Conservation (phyloP, 2,888 invertebrate species). For the Metallyticus violacea region DNA sequence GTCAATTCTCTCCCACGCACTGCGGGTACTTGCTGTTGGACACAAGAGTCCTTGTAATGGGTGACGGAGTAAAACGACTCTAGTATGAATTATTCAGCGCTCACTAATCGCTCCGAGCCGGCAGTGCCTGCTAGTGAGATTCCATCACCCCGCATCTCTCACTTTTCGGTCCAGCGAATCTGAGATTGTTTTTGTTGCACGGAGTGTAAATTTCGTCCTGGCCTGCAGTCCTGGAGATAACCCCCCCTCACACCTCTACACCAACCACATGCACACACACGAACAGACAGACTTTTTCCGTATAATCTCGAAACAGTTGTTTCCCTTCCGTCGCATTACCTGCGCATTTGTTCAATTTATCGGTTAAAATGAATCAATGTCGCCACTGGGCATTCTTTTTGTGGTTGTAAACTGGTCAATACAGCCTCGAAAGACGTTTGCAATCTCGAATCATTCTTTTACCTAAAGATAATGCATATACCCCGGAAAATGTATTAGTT, state of each 20-base stretch:
- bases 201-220: neutral
- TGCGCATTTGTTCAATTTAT: neutral
- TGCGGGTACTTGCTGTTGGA: no score
- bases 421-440: no score
- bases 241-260: neutral
- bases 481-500: no score
- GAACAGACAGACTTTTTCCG: neutral
- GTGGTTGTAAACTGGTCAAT: no score
- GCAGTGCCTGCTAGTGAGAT: neutral
- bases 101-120: neutral
- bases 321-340: neutral
- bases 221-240: neutral
- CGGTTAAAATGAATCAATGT: no score
- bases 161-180: neutral
- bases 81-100: neutral
- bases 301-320: neutral
- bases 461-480: no score
- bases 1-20: no score
- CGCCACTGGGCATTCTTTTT: no score
- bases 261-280: neutral
- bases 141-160: neutral
- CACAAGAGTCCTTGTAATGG: neutral
- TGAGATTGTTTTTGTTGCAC: neutral
- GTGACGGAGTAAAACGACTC: neutral
- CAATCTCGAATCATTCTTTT: no score